Evolutionary conservation across 2,888 invertebrate species (phyloP), one percentile per base, ranked within the genome.

Genomic region (Helobdella robusta): DNA sequence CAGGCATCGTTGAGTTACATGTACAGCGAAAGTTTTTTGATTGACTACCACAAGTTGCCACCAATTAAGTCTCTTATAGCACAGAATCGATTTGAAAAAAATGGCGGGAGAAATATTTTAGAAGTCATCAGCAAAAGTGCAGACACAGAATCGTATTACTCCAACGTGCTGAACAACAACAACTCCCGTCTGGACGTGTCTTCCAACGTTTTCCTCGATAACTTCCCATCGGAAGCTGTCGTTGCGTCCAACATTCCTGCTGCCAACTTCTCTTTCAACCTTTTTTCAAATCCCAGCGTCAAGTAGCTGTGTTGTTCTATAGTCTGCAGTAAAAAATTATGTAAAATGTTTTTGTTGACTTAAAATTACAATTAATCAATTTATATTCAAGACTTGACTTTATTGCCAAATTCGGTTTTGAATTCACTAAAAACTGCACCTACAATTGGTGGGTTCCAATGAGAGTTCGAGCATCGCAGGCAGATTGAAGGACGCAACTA

Each of bases 361-460:
- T 15, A 40, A 40, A 40, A 40, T 40, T 15, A 8, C 6, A 23
- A 50, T 50, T 50, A 50, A 50, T 20, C 6, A 20, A 20, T 50
- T 50, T 18, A 50, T 15, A 20, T 11, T 11, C 52, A 50, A 56
- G 56, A 18, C 32, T 30, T 30, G 66, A 66, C 20, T 18, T 66
- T 52, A 30, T 32, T 60, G 64, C 62, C 4, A 30, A 35, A 11
- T 63, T 64, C 36, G 20, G 40, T 5, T n/a, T 28, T 20, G 11
- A 58, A n/a, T 32, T 36, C n/a, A 15, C 34, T 3, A 44, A 64
- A 65, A 65, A 65, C 28, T 59, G 65, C 44, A 52, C 65, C 2
- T 18, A 60, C 61, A 68, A 68, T 46, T 67, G 65, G 58, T 68
- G 67, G 61, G 65, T 11, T 32, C 58, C 15, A 40, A 58, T 23